Conservation (phyloP, 2,888 invertebrate species). For the Dichetophora obliterata region DNA sequence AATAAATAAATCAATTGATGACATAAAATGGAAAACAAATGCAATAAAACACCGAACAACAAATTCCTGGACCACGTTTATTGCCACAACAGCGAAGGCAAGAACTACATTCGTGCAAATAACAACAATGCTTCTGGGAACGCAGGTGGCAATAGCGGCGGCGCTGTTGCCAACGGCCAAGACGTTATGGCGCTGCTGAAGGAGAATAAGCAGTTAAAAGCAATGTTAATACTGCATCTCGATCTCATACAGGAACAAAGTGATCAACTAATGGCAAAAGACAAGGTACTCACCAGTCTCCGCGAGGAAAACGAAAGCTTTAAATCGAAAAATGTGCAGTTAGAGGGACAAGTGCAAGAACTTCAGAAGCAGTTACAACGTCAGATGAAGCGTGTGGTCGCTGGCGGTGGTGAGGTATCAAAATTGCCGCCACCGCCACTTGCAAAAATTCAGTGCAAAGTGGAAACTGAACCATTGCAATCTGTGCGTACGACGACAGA, state of each 20-base stretch:
- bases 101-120: constrained; percentile 57
- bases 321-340: constrained; percentile 66
- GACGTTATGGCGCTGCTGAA: constrained; percentile 65
- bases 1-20: neutral
- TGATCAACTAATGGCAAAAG: constrained; percentile 84
- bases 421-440: constrained; percentile 52
- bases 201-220: constrained; percentile 73
- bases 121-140: constrained; percentile 49
- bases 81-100: constrained; percentile 59
- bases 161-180: constrained; percentile 47
- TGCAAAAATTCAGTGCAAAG: constrained; percentile 52
- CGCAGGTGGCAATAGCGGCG: constrained; percentile 41
- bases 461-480: constrained; percentile 42
- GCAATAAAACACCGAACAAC: constrained; percentile 52
- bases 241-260: constrained; percentile 93
- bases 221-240: constrained; percentile 84
- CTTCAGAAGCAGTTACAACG: constrained; percentile 54
- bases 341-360: constrained; percentile 57
- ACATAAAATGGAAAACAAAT: constrained; percentile 51
- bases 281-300: constrained; percentile 80
- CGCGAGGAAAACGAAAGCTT: constrained; percentile 85
- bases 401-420: constrained; percentile 46
- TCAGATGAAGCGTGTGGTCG: constrained; percentile 50
- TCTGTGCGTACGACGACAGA: neutral
- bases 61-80: constrained; percentile 64